Base-by-base conservation (phyloP, 1,140 invertebrate genomes). In the Eriocheir sinensis region DNA sequence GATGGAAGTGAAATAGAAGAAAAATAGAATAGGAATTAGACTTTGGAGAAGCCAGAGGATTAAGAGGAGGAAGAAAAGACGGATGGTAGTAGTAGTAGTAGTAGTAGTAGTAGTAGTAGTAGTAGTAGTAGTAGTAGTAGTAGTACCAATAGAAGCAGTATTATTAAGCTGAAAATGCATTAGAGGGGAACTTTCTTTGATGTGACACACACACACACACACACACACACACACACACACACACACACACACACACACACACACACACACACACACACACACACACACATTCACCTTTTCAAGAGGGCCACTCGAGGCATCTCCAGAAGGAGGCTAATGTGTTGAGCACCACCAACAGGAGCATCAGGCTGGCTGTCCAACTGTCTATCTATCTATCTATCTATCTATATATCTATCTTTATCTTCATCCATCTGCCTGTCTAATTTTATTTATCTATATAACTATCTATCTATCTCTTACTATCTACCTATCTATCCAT, bases 171-270 rank as follows among this genome's bases (percentile, higher is more conserved):
- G n/a, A n/a, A n/a, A n/a, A n/a, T n/a, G n/a, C n/a, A n/a, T n/a
- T n/a, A n/a, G n/a, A n/a, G n/a, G n/a, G n/a, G 12, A n/a, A 15
- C 60, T 72, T n/a, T n/a, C 60, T 34, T 41, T 38, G 36, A 38
- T 40, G 36, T 86, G 30, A 86, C 30, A 15, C 34, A 86, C 30
- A 85, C 81, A 6, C 30, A 41, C 30, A 0, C 83, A 86, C 83
- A 40, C 83, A 86, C 83, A 40, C 83, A 86, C 30, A 86, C 83
- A 86, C 83, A 40, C 83, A 86, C 83, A 86, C 34, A 36, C 83
- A 86, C 83, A 40, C 12, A 86, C 83, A 86, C 34, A 86, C 40
- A 38, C 83, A 86, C 27, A 72, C 60, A 72, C 27, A n/a, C 60
- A 72, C 60, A 72, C 60, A 72, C 60, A 72, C 60, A 72, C 60